Percentiles rank a stretch among this genome's conserved stretches.
These are phyloP conservation scores for Stratiomys singularior DNA, from an alignment of 2,888 invertebrate genomes.

Conservation along the genomic window DNA sequence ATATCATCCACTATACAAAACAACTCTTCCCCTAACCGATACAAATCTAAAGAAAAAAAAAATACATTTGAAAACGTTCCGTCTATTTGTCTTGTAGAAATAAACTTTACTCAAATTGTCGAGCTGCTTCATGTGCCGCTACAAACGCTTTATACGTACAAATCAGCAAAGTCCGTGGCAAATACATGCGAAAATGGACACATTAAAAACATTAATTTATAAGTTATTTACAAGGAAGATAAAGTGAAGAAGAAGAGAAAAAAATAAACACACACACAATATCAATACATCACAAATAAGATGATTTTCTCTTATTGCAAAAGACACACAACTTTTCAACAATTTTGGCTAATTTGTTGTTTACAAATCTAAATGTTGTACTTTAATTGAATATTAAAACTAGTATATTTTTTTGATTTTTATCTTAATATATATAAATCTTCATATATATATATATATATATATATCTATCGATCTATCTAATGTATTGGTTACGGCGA, in stretches of 20 bases:
- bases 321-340: neutral
- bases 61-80: conserved; percentile 25
- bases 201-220: conserved; percentile 36
- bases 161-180: conserved; percentile 56
- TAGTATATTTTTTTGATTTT: neutral
- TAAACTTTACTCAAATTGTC: conserved; percentile 83
- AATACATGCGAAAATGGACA: conserved; percentile 56
- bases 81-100: conserved; percentile 71
- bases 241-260: neutral
- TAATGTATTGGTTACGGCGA: neutral
- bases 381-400: conserved; percentile 23
- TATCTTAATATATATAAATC: conserved; percentile 12
- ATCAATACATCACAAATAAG: neutral
- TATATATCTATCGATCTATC: neutral
- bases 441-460: conserved; percentile 9
- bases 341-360: conserved; percentile 23
- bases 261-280: conserved; percentile 3
- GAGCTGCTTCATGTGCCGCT: conserved; percentile 89
- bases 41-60: neutral
- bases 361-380: conserved; percentile 30
- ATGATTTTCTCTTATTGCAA: neutral
- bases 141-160: conserved; percentile 79
- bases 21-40: neutral
- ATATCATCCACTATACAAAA: neutral
- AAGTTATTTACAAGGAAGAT: conserved; percentile 26